Evolutionary conservation across 2,797 vertebrate species (phyloP), one percentile per base, ranked within the genome.

Genomic region (Argyrosomus regius): DNA sequence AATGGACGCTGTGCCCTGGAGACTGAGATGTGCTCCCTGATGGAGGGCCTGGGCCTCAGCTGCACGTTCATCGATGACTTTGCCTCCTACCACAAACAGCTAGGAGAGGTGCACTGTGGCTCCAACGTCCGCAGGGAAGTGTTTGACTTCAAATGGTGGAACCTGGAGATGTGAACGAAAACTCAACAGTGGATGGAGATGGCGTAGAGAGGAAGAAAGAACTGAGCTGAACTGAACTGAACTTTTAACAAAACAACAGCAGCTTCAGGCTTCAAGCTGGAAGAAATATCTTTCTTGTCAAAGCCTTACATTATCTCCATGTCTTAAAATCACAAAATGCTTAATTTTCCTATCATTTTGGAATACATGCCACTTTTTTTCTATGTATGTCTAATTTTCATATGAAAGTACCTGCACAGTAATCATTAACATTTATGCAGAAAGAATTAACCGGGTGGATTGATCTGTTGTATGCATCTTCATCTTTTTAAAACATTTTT

Each of bases 61-160:
- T 99, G 98, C 91, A 95, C 87, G 0, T 99, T 98, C 91, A 95
- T 99, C 0, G 96, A 99, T 0, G 97, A 99, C 72, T 96, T 97
- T 4, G 83, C 95, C 3, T 93, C 97, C 13, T 99, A 98, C 94
- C 97, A 99, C 83, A 94, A 95, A 79, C 86, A 85, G 0, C 81
- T 96, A 13, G 98, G 98, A 0, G 98, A 99, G 85, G 97, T 99
- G 22, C 98, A 97, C 90, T 99, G 98, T 0, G 97, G 98, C 62
- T 98, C 96, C 88, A 96, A 96, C 0, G 96, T 98, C 16, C 97
- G 89, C 68, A 91, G 98, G 26, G 84, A 93, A 41, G 92, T 96
- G 0, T 98, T 97, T 3, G 0, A 94, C 61, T 97, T 39, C 35
- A 39, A 39, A 39, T 39, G 35, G 35, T 39, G 35, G 35, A 39